Evolutionary conservation across 2,797 vertebrate species (phyloP), one percentile per base, ranked within the genome.

Genomic region (Triplophysa bombifrons): DNA sequence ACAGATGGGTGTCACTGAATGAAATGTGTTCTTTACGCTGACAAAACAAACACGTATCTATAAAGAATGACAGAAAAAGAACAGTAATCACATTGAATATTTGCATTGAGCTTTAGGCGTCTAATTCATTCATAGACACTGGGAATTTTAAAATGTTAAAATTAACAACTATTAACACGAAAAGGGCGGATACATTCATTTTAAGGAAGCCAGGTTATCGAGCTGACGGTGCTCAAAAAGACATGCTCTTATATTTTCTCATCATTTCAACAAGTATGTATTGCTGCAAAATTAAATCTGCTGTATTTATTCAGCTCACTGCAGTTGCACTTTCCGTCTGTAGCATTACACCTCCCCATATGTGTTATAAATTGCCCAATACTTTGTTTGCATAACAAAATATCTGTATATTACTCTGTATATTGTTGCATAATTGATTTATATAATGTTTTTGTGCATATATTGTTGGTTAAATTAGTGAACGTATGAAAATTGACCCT

Each of bases 1-100:
- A 64, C 68, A 72, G 76, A 78, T 72, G 58, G 20, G 17, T 72
- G 67, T 14, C 11, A 20, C 44, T 34, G 7, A 78, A 64, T 34
- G 25, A 69, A 44, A 41, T 56, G 60, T 20, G 19, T 71, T 71
- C 22, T 58, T 25, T 60, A 69, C 44, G 13, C 13, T 68, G 12
- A 64, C 4, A 61, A 30, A 60, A 61, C 58, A 61, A 46, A 48
- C 16, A 25, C 19, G 58, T 27, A 19, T 46, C 14, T 27, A 41
- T 12, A 63, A 20, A 41, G 55, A 27, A n/a, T n/a, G 30, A 64
- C 60, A 44, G 3, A 22, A 17, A n/a, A 64, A 51, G 44, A 65
- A 30, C 60, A 30, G 44, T 55, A 27, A 50, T 22, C 41, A 22
- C 34, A 19, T 14, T 34, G 16, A 38, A 38, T 60, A 61, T 70